Base-by-base conservation (phyloP, 2,888 invertebrate species). In the Gasteruption jaculator region DNA sequence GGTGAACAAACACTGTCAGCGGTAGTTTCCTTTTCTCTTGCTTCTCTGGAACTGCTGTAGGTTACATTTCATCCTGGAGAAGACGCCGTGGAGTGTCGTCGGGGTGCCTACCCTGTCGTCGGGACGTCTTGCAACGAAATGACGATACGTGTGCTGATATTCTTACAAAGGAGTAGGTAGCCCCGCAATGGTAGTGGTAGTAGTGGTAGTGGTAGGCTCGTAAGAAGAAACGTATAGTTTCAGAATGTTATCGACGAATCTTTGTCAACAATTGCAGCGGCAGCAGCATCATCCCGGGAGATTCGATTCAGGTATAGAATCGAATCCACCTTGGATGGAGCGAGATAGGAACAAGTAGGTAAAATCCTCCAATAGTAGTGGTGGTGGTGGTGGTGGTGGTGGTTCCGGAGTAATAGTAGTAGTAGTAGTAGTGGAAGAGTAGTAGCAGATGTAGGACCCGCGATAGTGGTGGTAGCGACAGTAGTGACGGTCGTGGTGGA, bases 261-360 rank as follows among this genome's bases (percentile, higher is more conserved):
- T 34, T 57, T 63, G 61, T 61, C 62, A 64, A 66, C 65, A 67
- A 65, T 66, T 65, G 59, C 68, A 63, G 59, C 61, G 58, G 58
- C 59, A n/a, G n/a, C n/a, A n/a, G n/a, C n/a, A n/a, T n/a, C n/a
- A n/a, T n/a, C 58, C 40, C 55, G 56, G 54, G 50, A 56, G 54
- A 50, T 60, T 55, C 54, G 56, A 60, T 61, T 56, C 57, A 54
- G 59, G 57, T 57, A 57, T 34, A 43, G 38, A 32, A 30, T 21
- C 29, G 21, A 12, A 21, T 18, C 29, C 26, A 22, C 5, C 32
- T n/a, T n/a, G 33, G 33, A 21, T 3, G n/a, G 26, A n/a, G 6
- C 29, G 12, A 21, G 34, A 34, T 12, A 35, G 20, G 19, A 30
- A 10, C 4, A 5, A n/a, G 35, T 15, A 7, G 18, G 19, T 8